Conservation (phyloP, 2,113 vertebrate genomes). For the Pristiophorus japonicus region DNA sequence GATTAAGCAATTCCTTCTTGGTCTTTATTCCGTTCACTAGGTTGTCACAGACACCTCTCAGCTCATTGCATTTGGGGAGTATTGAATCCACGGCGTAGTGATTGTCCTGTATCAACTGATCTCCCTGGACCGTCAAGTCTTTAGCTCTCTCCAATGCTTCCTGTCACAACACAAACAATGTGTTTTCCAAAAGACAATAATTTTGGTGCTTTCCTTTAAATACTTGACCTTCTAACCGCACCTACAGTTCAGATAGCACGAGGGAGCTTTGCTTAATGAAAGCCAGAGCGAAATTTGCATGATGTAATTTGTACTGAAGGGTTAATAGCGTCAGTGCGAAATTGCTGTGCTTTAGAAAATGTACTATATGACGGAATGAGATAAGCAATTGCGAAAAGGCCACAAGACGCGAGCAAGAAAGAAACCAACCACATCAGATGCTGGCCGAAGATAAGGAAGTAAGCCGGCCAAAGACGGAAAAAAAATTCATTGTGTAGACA, state of each 20-base stretch:
- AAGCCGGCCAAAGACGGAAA: too few relatives aligned
- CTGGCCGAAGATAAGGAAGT: too few relatives aligned
- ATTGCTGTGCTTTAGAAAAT: too few relatives aligned
- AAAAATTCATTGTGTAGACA: too few relatives aligned
- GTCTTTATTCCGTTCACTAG: constrained; percentile 51
- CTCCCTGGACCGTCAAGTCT: constrained; percentile 65
- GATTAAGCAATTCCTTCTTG: constrained; percentile 66
- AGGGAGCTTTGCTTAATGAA: neutral
- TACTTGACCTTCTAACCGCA: neutral
- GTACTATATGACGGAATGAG: too few relatives aligned
- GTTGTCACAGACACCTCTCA: constrained; percentile 62
- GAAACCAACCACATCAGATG: too few relatives aligned
- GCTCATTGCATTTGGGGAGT: constrained; percentile 82
- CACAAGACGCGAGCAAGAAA: too few relatives aligned
- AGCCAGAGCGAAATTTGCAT: neutral
- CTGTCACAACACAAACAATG: constrained; percentile 54
- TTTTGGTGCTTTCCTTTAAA: neutral
- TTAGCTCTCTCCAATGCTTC: constrained; percentile 65
- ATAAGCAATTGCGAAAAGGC: too few relatives aligned
- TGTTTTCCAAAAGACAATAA: neutral
- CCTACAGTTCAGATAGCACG: neutral
- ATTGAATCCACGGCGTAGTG: constrained; percentile 94
- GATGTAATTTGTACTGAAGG: neutral
- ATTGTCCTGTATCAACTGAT: constrained; percentile 69
- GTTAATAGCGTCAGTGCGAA: too few relatives aligned